A percentile compares a stretch with the other conserved stretches of the same genome.
These are phyloP conservation scores for Drosophila nasuta DNA, from an alignment of 1,140 invertebrate species.

Conservation along the genomic window DNA sequence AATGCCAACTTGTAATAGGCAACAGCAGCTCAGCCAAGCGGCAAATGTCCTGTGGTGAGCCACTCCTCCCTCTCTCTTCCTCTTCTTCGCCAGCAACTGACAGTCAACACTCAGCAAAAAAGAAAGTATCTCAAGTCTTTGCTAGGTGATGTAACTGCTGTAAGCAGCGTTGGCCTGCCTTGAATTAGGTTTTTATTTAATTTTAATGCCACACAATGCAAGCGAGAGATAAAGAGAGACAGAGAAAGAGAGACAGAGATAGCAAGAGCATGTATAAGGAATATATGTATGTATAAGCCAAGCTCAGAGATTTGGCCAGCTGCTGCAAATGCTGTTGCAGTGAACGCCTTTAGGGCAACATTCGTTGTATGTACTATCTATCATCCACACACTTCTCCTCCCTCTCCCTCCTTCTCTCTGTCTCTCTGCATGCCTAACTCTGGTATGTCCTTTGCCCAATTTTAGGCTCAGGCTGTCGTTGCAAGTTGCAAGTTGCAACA, in stretches of 20 bases:
- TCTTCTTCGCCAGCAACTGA: not conserved
- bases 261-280: not conserved
- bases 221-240: not conserved
- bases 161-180: not conserved
- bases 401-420: not conserved
- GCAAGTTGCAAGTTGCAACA: too few species aligned
- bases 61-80: not conserved
- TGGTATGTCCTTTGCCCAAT: constrained; percentile 1
- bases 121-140: constrained; percentile 33
- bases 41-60: constrained; percentile 68
- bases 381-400: not conserved
- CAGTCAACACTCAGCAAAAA: not conserved
- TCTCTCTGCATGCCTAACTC: not conserved
- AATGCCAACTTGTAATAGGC: constrained; percentile 72
- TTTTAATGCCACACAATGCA: constrained; percentile 30
- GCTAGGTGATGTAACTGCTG: constrained; percentile 56
- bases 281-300: not conserved
- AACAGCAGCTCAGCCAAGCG: constrained; percentile 54
- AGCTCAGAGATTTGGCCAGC: constrained; percentile 28
- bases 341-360: constrained; percentile 6
- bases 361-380: not conserved
- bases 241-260: not conserved
- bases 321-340: constrained; percentile 13
- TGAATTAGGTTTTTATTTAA: constrained; percentile 39
- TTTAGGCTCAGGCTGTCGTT: not conserved